Conservation (phyloP, 2,888 invertebrate species). For the Eilema griseolum region DNA sequence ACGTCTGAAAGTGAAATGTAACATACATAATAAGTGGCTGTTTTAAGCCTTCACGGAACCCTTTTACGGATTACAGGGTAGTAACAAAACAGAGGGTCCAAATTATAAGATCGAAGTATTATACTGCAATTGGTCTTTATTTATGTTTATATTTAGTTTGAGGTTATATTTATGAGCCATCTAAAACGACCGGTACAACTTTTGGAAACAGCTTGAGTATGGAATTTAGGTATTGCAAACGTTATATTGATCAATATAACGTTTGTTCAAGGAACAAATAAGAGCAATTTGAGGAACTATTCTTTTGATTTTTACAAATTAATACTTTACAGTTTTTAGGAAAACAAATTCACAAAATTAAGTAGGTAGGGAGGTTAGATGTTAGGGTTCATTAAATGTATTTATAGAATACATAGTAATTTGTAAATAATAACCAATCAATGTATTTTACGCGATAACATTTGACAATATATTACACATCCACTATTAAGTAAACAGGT, state of each 20-base stretch:
- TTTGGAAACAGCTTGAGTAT: not conserved
- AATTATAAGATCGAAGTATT: slow-evolving; percentile 9
- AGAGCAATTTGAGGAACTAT: too few relatives aligned
- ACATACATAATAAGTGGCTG: slow-evolving; percentile 88
- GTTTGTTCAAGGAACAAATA: too few relatives aligned
- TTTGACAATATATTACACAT: too few relatives aligned
- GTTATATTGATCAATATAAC: too few relatives aligned
- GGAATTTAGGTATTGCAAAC: not conserved
- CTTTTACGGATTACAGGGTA: slow-evolving; percentile 83
- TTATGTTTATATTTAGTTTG: slow-evolving; percentile 9
- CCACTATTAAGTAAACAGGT: too few relatives aligned
- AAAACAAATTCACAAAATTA: too few relatives aligned
- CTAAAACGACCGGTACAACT: not conserved
- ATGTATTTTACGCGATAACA: not conserved
- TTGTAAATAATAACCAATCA: not conserved
- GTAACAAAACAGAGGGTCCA: slow-evolving; percentile 43
- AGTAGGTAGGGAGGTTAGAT: too few relatives aligned
- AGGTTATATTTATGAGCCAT: not conserved
- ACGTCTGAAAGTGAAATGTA: slow-evolving; percentile 87
- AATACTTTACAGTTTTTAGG: too few relatives aligned
- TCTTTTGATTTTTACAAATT: too few relatives aligned
- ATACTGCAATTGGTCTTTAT: not conserved
- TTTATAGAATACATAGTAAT: not conserved
- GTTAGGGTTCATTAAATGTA: too few relatives aligned
- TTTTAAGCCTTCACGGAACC: slow-evolving; percentile 86